Evolutionary conservation across 2,888 invertebrate genomes (phyloP).

Genomic region (Agonopterix alstromeriana): DNA sequence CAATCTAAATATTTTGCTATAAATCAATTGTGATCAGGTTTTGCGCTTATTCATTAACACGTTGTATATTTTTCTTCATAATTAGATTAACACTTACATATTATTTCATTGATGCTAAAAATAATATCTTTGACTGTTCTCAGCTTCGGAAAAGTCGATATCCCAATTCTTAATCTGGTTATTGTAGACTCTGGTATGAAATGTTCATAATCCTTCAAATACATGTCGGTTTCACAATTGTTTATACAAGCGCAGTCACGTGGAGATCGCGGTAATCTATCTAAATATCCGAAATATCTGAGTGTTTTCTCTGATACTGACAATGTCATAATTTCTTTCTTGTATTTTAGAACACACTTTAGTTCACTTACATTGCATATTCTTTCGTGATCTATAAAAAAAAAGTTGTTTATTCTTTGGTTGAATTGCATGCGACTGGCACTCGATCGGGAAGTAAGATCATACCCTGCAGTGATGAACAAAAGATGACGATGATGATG

Average conservation of each 20-base stretch:
- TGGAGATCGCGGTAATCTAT: conserved; percentile 36
- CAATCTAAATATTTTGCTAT: too few species aligned
- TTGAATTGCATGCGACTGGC: too few species aligned
- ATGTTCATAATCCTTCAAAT: conserved; percentile 43
- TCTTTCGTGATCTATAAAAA: conserved; percentile 41
- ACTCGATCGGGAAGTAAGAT: too few species aligned
- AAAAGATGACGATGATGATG: too few species aligned
- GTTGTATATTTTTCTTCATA: too few species aligned
- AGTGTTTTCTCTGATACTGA: conserved; percentile 34
- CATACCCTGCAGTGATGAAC: too few species aligned
- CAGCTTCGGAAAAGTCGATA: conserved; percentile 82
- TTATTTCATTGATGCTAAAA: conserved; percentile 82
- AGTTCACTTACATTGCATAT: conserved; percentile 51
- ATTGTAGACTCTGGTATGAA: conserved; percentile 26
- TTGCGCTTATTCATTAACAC: too few species aligned
- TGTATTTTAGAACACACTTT: conserved; percentile 44
- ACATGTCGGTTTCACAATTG: conserved; percentile 52
- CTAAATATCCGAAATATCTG: conserved; percentile 18
- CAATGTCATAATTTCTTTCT: conserved; percentile 44
- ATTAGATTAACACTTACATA: conserved; percentile 69
- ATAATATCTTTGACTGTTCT: conserved; percentile 81
- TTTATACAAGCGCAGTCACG: conserved; percentile 53
- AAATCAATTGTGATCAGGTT: too few species aligned
- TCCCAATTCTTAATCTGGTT: conserved; percentile 57
- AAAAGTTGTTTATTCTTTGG: neutral